Conservation (phyloP, 2,888 invertebrate genomes). For the Steinernema carpocapsae region DNA sequence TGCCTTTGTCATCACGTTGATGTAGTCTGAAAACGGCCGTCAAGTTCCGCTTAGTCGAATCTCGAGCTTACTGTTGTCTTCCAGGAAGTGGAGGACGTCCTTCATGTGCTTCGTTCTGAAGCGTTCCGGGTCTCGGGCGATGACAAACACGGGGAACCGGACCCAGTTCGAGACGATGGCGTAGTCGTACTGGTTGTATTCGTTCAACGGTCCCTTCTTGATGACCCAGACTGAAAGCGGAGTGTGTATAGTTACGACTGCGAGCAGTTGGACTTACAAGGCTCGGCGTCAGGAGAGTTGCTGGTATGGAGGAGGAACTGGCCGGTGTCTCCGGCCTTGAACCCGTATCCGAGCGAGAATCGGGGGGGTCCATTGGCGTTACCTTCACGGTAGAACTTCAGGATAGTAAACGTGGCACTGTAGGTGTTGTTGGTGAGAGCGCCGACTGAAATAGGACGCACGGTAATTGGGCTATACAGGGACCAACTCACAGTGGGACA, state of each 20-base stretch:
- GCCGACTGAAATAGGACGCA: no score
- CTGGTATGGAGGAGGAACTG: slow-evolving; percentile 69
- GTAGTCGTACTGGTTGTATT: slow-evolving; percentile 70
- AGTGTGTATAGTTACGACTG: background rate
- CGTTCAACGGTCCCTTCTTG: slow-evolving; percentile 69
- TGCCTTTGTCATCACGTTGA: slow-evolving; percentile 70
- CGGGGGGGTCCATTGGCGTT: slow-evolving; percentile 69
- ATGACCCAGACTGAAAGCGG: slow-evolving; percentile 69
- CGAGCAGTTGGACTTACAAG: slow-evolving; percentile 56
- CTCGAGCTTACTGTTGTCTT: slow-evolving; percentile 66
- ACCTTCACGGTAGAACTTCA: slow-evolving; percentile 70
- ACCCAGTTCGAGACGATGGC: slow-evolving; percentile 66
- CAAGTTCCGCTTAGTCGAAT: background rate
- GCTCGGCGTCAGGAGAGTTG: slow-evolving; percentile 69
- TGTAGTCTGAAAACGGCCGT: slow-evolving; percentile 63
- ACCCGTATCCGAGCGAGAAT: slow-evolving; percentile 69
- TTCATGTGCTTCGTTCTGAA: slow-evolving; percentile 67
- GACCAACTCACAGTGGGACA: slow-evolving; percentile 65
- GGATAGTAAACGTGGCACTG: slow-evolving; percentile 69
- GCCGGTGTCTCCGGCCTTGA: slow-evolving; percentile 69
- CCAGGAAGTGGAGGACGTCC: slow-evolving; percentile 68
- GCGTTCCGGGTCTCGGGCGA: slow-evolving; percentile 68
- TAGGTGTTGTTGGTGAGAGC: slow-evolving; percentile 69
- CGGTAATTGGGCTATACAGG: background rate
- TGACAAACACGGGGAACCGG: slow-evolving; percentile 69